These are phyloP conservation scores for Alcedo quadribrachys DNA, from an alignment of 2,797 vertebrate genomes.

Conservation along the genomic window DNA sequence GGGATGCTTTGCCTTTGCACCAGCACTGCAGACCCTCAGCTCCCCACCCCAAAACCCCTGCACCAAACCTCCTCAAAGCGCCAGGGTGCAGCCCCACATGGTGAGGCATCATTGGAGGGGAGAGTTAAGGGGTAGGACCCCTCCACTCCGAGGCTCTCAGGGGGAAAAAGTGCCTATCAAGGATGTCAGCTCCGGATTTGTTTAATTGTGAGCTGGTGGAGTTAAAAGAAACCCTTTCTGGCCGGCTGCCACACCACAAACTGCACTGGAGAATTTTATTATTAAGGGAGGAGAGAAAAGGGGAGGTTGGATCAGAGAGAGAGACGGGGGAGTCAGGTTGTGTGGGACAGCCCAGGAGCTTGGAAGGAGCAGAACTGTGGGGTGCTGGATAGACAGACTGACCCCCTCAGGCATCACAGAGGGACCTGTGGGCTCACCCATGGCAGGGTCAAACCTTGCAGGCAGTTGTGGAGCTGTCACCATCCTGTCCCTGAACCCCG, in stretches of 20 bases:
- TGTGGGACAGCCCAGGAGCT: conserved; percentile 1
- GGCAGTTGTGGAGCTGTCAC: background rate
- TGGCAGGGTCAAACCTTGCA: conserved; percentile 68
- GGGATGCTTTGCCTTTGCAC: background rate
- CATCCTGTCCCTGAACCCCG: conserved; percentile 38
- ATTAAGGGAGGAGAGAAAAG: conserved; percentile 63
- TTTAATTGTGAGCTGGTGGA: conserved; percentile 77
- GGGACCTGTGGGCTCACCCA: background rate
- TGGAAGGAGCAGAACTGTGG: background rate
- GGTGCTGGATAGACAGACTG: background rate
- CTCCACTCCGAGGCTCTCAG: background rate
- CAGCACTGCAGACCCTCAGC: background rate
- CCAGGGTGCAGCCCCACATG: background rate
- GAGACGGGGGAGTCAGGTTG: background rate
- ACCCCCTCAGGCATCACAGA: background rate
- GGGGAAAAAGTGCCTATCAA: conserved; percentile 69
- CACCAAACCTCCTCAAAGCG: background rate
- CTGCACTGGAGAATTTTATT: conserved; percentile 76
- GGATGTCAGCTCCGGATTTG: conserved; percentile 73
- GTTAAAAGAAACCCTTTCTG: conserved; percentile 78
- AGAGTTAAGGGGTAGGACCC: background rate
- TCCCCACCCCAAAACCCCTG: background rate
- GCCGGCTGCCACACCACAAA: conserved; percentile 79
- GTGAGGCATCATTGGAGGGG: rapidly evolving
- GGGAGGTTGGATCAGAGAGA: background rate